A percentile compares a stretch with the other conserved stretches of the same genome.
phyloP scores from a whole-genome alignment of 2,113 vertebrate genomes.

The Gila orcuttii region DNA sequence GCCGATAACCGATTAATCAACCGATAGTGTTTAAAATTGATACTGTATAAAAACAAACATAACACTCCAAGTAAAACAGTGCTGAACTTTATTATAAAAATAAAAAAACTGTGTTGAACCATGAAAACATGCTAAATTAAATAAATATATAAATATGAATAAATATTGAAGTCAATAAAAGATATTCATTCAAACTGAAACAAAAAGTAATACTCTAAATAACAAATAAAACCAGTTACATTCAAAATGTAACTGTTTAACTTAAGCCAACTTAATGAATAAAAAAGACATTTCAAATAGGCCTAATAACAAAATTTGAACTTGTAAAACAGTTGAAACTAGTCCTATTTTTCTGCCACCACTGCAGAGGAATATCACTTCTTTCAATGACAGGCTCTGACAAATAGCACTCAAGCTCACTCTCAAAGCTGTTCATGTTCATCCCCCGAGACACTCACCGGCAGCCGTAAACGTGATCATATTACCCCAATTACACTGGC shows the following conservation, averaged over 20 bases:
- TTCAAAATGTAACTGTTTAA: not conserved
- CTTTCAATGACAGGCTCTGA: constrained; percentile 28
- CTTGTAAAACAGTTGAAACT: not conserved
- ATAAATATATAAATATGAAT: too few species aligned
- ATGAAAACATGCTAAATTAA: too few species aligned
- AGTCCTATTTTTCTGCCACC: not conserved
- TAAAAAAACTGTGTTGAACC: too few species aligned
- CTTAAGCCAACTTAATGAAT: not conserved
- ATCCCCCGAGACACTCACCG: too few species aligned
- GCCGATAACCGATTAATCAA: too few species aligned
- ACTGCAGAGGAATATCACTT: not conserved
- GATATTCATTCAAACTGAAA: not conserved
- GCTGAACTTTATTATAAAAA: too few species aligned
- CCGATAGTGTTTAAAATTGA: too few species aligned
- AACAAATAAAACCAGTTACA: not conserved
- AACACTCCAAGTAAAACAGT: too few species aligned
- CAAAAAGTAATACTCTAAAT: not conserved
- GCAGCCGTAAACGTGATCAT: too few species aligned
- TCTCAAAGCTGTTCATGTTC: not conserved
- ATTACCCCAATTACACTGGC: too few species aligned
- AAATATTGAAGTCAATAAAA: too few species aligned
- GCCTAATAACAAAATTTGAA: not conserved
- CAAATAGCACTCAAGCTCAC: not conserved
- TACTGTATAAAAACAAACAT: too few species aligned
- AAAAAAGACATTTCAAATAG: not conserved